Evolutionary conservation across 2,113 vertebrate genomes (phyloP), one percentile per base, ranked within the genome.

Genomic region (Platanista minor): DNA sequence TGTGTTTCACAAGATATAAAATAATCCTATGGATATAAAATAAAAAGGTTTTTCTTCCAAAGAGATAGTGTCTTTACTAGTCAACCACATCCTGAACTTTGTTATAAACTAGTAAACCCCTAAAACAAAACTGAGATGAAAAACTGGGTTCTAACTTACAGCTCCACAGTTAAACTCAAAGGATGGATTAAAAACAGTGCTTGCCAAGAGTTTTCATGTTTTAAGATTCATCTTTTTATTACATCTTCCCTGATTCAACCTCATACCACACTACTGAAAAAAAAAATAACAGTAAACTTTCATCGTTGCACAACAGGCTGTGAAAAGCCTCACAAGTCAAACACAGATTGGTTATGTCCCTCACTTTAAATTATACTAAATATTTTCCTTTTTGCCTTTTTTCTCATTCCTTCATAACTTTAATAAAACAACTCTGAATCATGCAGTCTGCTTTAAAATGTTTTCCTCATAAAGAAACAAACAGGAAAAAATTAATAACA

Each of bases 341-440:
- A 64, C 94, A 87, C 80, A 91, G 81, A 43, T 7, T 9, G 89
- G 27, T 77, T 97, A 93, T 52, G 78, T 27, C 85, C 75, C 41
- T 95, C 46, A 10, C 66, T 49, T 71, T 96, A 78, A 33, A 97
- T 61, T 23, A 95, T 66, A 96, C 67, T 90, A 93, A 69, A 94
- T 69, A 43, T 39, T 20, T 85, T 85, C 94, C 96, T 97, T 86
- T 95, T 91, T 88, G 64, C 43, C 33, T 97, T 17, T 43, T 80
- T 25, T 27, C 64, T 75, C 77, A 96, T 96, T 97, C 29, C 12
- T 66, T 67, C 67, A 17, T 43, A 62, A 83, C 75, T 94, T 96
- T 67, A 75, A n/a, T 12, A 93, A 96, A 95, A 95, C 91, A 96
- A 94, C 71, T 96, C 95, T 97, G 84, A 97, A 90, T 96, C 96